Base-by-base conservation (phyloP, 1,140 invertebrate genomes). In the Drosophila persimilis region DNA sequence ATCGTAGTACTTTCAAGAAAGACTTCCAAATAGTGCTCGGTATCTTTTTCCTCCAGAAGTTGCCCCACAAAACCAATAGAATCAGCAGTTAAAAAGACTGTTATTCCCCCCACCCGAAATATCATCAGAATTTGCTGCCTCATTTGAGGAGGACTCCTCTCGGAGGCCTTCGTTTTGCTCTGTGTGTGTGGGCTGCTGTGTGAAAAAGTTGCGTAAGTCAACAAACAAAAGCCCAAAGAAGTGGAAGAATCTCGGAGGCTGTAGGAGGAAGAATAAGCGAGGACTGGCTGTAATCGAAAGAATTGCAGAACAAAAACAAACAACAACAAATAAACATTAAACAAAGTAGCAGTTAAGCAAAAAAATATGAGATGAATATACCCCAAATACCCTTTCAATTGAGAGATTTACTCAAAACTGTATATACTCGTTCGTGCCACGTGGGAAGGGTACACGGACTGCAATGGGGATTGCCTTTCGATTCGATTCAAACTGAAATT, bases 401-500 rank as follows among this genome's bases (percentile, higher is more conserved):
- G 1, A 8, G 22, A 53, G 54, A 69, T 56, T 26, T 26, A 29
- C 29, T 29, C 7, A 31, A 9, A 31, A 3, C 8, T 3, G 31
- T 9, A 9, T 9, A 31, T 31, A 8, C 8, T 26, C 24, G 29
- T 8, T 31, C 2, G 31, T 8, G 8, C 3, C 9, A 11, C 13
- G 35, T 5, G 11, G 35, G 0, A 0, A 35, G 31, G 31, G 31
- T 35, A 35, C 9, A 7, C 6, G 29, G 29, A 29, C 1, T 29
- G 29, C 26, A 17, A 1, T 15, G 15, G 29, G 13, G 22, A 35
- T 31, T 35, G 35, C 11, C 35, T 39, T 39, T 24, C 0, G 61
- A 70, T 79, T 35, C 47, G 44, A 60, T 51, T 47, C 43, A 59
- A 56, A 22, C 29, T 45, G 44, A 66, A 75, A 75, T 67, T 29